Percentiles rank a stretch among this genome's conserved stretches.
phyloP scores from a whole-genome alignment of 2,888 invertebrate genomes.

The Drosophila nr. perissopoda region DNA sequence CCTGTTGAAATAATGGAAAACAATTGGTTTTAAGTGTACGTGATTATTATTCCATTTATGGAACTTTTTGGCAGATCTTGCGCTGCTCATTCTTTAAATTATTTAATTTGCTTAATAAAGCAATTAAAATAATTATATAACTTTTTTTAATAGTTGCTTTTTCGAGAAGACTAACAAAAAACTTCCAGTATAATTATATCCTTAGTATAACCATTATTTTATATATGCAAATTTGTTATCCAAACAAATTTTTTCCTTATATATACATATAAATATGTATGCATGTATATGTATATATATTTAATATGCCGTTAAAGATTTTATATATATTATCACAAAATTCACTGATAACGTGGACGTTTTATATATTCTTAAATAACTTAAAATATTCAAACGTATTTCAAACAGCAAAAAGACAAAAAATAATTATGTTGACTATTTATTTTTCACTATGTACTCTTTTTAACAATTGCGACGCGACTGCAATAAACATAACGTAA shows the following conservation, averaged over 20 bases:
- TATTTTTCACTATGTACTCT: neutral
- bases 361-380: constrained; percentile 17
- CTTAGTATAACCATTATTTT: neutral
- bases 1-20: neutral
- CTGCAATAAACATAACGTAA: constrained; percentile 13
- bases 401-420: neutral
- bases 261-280: neutral
- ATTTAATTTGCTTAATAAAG: constrained; percentile 17
- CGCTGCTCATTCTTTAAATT: constrained; percentile 11
- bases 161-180: neutral
- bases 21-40: neutral
- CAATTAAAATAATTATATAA: constrained; percentile 51
- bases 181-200: constrained; percentile 2
- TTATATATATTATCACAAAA: neutral
- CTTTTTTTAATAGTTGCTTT: neutral
- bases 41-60: neutral
- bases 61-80: constrained; percentile 9
- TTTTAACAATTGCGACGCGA: constrained; percentile 29
- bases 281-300: neutral
- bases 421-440: constrained; percentile 8
- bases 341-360: constrained; percentile 29
- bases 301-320: neutral
- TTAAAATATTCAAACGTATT: neutral
- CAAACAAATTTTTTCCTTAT: neutral
- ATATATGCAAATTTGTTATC: neutral